phyloP scores from a whole-genome alignment of 2,113 vertebrate genomes.

The Catharus minimus region DNA sequence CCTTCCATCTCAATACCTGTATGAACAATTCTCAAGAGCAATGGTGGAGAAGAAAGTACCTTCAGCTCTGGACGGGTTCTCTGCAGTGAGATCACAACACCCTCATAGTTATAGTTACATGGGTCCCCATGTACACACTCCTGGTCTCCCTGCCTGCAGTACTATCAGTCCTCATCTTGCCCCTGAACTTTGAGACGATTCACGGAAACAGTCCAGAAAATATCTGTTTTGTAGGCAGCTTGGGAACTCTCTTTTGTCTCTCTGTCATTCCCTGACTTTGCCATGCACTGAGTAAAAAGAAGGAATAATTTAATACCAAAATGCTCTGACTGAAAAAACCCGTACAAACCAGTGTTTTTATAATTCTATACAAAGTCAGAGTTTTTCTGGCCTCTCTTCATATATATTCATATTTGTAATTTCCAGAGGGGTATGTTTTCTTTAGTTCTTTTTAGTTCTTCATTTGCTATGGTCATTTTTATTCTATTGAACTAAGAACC shows the following conservation, averaged over 20 bases:
- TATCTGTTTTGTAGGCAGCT: not conserved
- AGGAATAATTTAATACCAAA: not conserved
- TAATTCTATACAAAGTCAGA: not conserved
- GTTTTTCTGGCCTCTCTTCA: not conserved
- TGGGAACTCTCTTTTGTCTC: not conserved
- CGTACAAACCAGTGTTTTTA: not conserved
- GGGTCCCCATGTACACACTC: no score
- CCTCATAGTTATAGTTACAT: rapidly evolving
- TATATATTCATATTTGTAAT: not conserved
- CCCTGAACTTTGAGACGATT: not conserved
- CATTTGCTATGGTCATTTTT: not conserved
- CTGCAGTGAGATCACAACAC: not conserved
- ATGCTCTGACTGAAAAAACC: not conserved
- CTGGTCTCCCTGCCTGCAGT: not conserved
- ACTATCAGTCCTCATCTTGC: rapidly evolving
- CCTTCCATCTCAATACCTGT: not conserved
- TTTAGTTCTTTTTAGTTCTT: not conserved
- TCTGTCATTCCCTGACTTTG: not conserved
- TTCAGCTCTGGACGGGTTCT: not conserved
- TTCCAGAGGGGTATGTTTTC: not conserved
- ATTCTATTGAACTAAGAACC: not conserved
- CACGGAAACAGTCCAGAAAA: not conserved
- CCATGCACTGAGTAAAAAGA: not conserved
- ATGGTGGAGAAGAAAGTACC: not conserved
- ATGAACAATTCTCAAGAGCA: not conserved